Conservation (phyloP, 1,140 invertebrate genomes). For the Listronotus bonariensis region DNA sequence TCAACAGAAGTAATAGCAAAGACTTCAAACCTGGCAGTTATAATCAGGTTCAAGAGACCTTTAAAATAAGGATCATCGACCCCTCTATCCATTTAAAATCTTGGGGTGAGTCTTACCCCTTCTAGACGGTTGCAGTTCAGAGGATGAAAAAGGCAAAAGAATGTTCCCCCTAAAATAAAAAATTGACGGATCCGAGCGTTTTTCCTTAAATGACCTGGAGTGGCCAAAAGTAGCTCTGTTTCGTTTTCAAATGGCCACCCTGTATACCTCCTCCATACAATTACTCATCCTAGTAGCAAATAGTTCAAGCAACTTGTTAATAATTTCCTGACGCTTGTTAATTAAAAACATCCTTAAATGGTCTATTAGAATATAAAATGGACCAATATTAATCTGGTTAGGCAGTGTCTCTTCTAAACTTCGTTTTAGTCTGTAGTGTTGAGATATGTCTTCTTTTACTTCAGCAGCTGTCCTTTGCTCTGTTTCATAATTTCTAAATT, state of each 20-base stretch:
- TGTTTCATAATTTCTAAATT: slow-evolving; percentile 58
- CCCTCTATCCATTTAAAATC: background rate
- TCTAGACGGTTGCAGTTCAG: no score
- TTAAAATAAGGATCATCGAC: no score
- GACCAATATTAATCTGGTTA: slow-evolving; percentile 67
- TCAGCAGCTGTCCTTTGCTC: slow-evolving; percentile 61
- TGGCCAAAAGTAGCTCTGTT: no score
- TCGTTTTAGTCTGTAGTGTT: slow-evolving; percentile 60
- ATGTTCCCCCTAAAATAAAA: no score
- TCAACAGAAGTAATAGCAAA: no score
- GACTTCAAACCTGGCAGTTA: no score
- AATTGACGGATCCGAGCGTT: no score
- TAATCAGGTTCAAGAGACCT: no score
- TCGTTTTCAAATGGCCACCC: no score
- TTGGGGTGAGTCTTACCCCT: background rate
- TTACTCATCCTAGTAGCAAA: slow-evolving; percentile 61
- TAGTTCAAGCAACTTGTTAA: slow-evolving; percentile 65
- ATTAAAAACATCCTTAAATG: slow-evolving; percentile 57
- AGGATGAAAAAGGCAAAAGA: no score
- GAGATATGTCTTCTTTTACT: slow-evolving; percentile 64
- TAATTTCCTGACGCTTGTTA: slow-evolving; percentile 67
- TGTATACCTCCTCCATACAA: slow-evolving; percentile 59
- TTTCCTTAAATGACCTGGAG: no score
- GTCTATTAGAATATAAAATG: slow-evolving; percentile 67
- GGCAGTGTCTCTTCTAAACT: slow-evolving; percentile 62